phyloP scores from a whole-genome alignment of 1,140 invertebrate genomes.

The Trigoniulus corallinus region DNA sequence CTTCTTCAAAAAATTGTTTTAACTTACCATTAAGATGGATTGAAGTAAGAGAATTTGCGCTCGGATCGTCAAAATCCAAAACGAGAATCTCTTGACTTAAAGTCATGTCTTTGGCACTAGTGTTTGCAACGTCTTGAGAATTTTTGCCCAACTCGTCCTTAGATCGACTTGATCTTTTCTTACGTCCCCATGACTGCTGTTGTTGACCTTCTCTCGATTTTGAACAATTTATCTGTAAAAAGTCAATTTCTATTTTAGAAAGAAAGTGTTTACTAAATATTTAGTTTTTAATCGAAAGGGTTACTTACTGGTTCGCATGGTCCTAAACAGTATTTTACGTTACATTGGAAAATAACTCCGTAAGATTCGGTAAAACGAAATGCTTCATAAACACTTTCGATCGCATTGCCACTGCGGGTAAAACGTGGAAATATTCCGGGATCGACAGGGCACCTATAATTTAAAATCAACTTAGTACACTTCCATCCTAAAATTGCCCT shows the following conservation, averaged over 20 bases:
- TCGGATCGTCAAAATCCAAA: conserved; percentile 64
- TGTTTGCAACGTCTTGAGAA: conserved; percentile 5
- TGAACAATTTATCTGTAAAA: conserved; percentile 58
- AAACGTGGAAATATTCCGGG: conserved; percentile 70
- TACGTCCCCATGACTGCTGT: conserved; percentile 78
- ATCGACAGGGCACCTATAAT: conserved; percentile 83
- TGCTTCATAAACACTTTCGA: conserved; percentile 82
- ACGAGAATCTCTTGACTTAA: conserved; percentile 85
- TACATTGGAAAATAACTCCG: conserved; percentile 92
- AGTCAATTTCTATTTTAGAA: no score
- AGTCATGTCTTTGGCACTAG: conserved; percentile 66
- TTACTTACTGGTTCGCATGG: conserved; percentile 69
- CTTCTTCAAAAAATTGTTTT: no score
- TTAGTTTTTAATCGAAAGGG: no score
- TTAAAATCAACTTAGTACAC: no score
- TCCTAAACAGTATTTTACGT: conserved; percentile 88
- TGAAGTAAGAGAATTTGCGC: conserved; percentile 6
- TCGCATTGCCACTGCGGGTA: conserved; percentile 55
- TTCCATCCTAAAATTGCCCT: not conserved
- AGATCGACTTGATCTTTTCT: conserved; percentile 47
- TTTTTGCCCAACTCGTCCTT: conserved; percentile 32
- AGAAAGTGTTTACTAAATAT: not conserved
- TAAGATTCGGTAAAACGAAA: conserved; percentile 92
- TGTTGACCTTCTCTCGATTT: conserved; percentile 62
- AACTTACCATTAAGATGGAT: no score